Conservation (phyloP, 1,140 invertebrate species). For the Cylas formicarius region DNA sequence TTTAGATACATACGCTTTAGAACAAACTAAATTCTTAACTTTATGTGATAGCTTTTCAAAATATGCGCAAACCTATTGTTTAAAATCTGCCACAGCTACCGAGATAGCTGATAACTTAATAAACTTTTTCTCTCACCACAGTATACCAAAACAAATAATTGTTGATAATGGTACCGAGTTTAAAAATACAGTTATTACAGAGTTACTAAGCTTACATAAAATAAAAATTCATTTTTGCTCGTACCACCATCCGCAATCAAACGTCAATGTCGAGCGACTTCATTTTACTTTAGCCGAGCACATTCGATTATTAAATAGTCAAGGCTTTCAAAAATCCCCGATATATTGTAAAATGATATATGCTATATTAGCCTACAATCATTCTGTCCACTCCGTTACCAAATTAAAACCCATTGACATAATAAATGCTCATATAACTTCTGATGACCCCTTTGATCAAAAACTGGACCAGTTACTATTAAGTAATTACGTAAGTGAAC, state of each 20-base stretch:
- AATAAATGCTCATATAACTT: constrained; percentile 2
- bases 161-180: too few species aligned
- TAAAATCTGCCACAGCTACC: too few species aligned
- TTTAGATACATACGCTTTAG: constrained; percentile 12
- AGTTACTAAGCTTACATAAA: too few species aligned
- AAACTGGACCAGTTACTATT: constrained; percentile 8
- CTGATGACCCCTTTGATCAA: constrained; percentile 6
- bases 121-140: too few species aligned
- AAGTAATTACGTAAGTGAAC: constrained; percentile 10
- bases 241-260: too few species aligned
- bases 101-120: too few species aligned
- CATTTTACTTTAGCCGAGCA: too few species aligned
- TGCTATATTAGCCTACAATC: constrained; percentile 17
- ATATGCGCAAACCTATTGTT: constrained; percentile 8
- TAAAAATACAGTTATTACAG: too few species aligned
- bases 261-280: too few species aligned
- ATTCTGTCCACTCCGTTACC: constrained; percentile 11
- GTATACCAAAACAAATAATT: too few species aligned
- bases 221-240: too few species aligned
- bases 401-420: constrained; percentile 11
- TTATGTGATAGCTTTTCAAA: constrained; percentile 7
- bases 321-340: constrained; percentile 1
- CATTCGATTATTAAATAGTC: constrained; percentile 6
- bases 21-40: constrained; percentile 8
- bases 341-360: constrained; percentile 11